phyloP scores from a whole-genome alignment of 2,797 vertebrate genomes.

The Arnoldichthys spilopterus region DNA sequence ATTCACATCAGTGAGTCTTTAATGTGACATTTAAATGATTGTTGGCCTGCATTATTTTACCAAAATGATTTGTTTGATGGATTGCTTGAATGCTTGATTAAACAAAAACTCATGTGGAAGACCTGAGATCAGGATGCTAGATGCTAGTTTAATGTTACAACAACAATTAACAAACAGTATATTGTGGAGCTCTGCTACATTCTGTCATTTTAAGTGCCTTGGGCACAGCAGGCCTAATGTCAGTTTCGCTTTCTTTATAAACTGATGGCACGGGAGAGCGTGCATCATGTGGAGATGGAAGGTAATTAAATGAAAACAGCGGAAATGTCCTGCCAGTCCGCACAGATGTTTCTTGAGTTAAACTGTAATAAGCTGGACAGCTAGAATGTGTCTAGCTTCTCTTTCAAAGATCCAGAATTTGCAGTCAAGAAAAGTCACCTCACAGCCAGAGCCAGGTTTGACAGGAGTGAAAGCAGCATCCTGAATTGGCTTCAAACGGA shows the following conservation, averaged over 20 bases:
- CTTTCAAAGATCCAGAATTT: constrained; percentile 37
- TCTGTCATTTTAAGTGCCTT: background rate
- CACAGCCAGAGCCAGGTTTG: constrained; percentile 37
- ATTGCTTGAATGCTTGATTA: background rate
- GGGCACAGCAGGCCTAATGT: background rate
- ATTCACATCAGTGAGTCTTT: background rate
- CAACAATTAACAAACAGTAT: background rate
- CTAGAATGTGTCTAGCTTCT: constrained; percentile 4
- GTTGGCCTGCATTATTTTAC: background rate
- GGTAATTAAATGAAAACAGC: constrained; percentile 44
- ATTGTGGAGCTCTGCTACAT: background rate
- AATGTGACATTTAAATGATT: background rate
- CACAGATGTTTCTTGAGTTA: constrained; percentile 49
- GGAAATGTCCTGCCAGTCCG: constrained; percentile 36
- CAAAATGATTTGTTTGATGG: background rate
- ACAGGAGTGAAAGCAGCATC: background rate
- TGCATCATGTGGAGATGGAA: constrained; percentile 38
- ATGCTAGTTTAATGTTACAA: background rate
- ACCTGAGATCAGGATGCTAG: background rate
- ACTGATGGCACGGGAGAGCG: constrained; percentile 14
- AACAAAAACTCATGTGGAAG: background rate
- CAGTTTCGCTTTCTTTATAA: constrained; percentile 34
- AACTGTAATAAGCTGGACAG: constrained; percentile 29
- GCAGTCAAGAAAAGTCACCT: constrained; percentile 15
- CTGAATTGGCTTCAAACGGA: constrained; percentile 23